Base-by-base conservation (phyloP, 35 echinoderm and acorn worm species). In the Ophiothrix spiculata region DNA sequence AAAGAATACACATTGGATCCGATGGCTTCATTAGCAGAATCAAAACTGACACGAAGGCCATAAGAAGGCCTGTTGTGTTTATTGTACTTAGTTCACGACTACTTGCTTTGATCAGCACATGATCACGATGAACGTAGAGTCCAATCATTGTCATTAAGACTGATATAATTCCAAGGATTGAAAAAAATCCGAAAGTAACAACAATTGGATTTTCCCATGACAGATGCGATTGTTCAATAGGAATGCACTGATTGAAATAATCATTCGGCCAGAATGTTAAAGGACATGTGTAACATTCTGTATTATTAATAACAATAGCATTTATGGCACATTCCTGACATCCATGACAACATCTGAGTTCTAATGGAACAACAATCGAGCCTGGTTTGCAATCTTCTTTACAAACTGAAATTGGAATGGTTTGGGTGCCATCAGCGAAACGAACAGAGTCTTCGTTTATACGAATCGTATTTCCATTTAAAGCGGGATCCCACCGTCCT, bases 271-370 rank as follows among this genome's bases (percentile, higher is more conserved):
- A 90, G 33, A 36, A 77, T 35, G 73, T 76, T 56, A 35, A 21
- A 10, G 56, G 60, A 56, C 88, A 90, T 31, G 77, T 33, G 0
- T 49, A 23, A 31, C 88, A 90, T 33, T 35, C 40, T 0, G 69
- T 77, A 23, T 54, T 41, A 49, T 90, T 90, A 13, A 46, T 16
- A 12, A 81, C 40, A n/a, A 90, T 90, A 25, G 81, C 80, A 35
- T 84, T 83, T 31, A 84, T 42, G 37, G 32, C 31, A 56, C 88
- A 90, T 40, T 46, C 23, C 38, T 77, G 81, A 77, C 88, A 90
- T 13, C 81, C 88, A 63, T 80, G 82, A 49, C 88, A 90, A 36
- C 88, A 90, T 40, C 33, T 49, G 1, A 64, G 79, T 19, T 82
- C 81, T 31, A 79, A 36, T 17, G 45, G 45, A 49, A 83, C 79